A percentile compares a stretch with the other conserved stretches of the same genome.
Evolutionary conservation across 2,888 invertebrate genomes (phyloP).

Genomic region (Amphipyra berbera): DNA sequence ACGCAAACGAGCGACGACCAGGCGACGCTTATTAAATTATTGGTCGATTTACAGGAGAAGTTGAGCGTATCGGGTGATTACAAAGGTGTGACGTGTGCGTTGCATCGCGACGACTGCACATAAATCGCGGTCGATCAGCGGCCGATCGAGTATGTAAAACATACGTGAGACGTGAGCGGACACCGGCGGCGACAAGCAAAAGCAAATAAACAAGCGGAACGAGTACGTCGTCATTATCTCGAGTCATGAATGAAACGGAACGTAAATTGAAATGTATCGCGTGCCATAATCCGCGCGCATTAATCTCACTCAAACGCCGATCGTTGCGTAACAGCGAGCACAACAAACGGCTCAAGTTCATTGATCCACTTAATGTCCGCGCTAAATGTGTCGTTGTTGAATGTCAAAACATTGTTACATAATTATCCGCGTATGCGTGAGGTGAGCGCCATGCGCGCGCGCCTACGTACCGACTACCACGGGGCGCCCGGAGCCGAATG

Average conservation of each 20-base stretch:
- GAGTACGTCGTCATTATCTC: constrained; percentile 85
- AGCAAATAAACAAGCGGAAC: constrained; percentile 83
- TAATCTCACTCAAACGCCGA: constrained; percentile 89
- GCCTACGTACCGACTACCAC: constrained; percentile 54
- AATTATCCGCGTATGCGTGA: constrained; percentile 80
- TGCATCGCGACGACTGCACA: constrained; percentile 31
- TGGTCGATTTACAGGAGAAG: constrained; percentile 26
- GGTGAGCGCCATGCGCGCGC: constrained; percentile 68
- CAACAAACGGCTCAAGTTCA: constrained; percentile 88
- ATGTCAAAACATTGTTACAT: constrained; percentile 89
- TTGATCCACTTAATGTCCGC: constrained; percentile 88
- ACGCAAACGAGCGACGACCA: constrained; percentile 34
- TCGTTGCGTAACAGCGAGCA: constrained; percentile 85
- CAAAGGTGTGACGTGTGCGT: constrained; percentile 30
- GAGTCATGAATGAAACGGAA: constrained; percentile 88
- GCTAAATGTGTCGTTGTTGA: constrained; percentile 88
- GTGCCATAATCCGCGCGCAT: constrained; percentile 89
- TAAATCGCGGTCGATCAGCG: constrained; percentile 46
- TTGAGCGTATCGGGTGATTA: constrained; percentile 26
- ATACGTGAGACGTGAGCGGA: constrained; percentile 60
- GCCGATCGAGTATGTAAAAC: constrained; percentile 71
- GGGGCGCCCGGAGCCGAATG: constrained; percentile 34
- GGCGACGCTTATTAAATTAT: constrained; percentile 21
- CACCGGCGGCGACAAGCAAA: constrained; percentile 67
- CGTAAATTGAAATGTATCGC: constrained; percentile 89